Conservation (phyloP, 2,797 vertebrate genomes). For the Propithecus deckenii region DNA sequence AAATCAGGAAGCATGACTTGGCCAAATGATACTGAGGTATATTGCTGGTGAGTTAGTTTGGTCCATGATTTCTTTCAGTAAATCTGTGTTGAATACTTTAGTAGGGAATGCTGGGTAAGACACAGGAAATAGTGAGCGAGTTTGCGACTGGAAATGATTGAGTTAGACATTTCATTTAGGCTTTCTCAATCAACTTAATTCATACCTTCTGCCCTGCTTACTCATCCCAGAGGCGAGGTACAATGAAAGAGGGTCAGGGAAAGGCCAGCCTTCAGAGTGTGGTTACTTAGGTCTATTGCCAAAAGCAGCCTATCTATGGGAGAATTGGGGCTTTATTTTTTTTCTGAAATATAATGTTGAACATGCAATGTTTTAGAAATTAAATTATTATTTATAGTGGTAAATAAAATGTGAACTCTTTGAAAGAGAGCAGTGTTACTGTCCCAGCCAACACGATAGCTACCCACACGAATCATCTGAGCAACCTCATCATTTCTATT, state of each 20-base stretch:
- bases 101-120: neutral
- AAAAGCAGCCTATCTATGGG: slow-evolving; percentile 1
- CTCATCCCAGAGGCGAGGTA: slow-evolving; percentile 34
- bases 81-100: slow-evolving; percentile 22
- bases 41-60: slow-evolving; percentile 47
- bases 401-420: slow-evolving; percentile 66
- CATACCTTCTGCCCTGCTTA: slow-evolving; percentile 58
- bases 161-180: slow-evolving; percentile 58
- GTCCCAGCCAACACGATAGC: slow-evolving; percentile 52
- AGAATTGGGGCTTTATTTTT: slow-evolving; percentile 52
- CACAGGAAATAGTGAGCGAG: slow-evolving; percentile 20
- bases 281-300: slow-evolving; percentile 42
- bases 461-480: slow-evolving; percentile 52
- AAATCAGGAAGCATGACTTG: slow-evolving; percentile 28
- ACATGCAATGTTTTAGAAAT: slow-evolving; percentile 50
- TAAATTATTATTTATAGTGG: slow-evolving; percentile 65
- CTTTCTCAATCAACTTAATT: slow-evolving; percentile 64
- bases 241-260: slow-evolving; percentile 38
- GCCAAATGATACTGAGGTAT: slow-evolving; percentile 26
- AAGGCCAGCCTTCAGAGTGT: slow-evolving; percentile 37
- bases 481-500: slow-evolving; percentile 60
- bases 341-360: slow-evolving; percentile 43
- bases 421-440: slow-evolving; percentile 46
- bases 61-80: slow-evolving; percentile 50
- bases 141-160: slow-evolving; percentile 42